Evolutionary conservation across 2,797 vertebrate genomes (phyloP).

Genomic region (Pseudomugil gertrudae): DNA sequence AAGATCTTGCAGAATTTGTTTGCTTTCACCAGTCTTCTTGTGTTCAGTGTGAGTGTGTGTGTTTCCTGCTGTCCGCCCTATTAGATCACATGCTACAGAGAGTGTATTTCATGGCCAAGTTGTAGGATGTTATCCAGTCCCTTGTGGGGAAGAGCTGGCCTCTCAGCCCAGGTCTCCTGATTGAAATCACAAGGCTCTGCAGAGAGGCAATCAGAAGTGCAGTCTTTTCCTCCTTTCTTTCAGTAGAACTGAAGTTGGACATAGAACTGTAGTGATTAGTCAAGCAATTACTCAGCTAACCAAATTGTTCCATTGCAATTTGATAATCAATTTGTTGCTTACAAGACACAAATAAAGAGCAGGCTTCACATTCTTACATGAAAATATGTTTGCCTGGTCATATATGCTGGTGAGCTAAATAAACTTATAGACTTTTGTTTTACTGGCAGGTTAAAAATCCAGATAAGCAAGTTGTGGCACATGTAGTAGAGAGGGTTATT

Average conservation of each 20-base stretch:
- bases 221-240: neutral
- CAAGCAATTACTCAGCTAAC: neutral
- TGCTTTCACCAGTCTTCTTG: conserved; percentile 41
- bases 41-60: conserved; percentile 13
- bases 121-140: conserved; percentile 51
- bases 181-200: conserved; percentile 68
- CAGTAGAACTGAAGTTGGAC: conserved; percentile 1
- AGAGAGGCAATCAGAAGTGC: conserved; percentile 42
- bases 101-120: conserved; percentile 55
- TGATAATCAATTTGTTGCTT: neutral
- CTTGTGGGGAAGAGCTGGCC: conserved; percentile 55
- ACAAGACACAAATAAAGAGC: neutral
- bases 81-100: conserved; percentile 59
- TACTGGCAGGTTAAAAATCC: neutral
- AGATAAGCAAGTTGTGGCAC: neutral
- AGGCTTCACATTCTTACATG: neutral
- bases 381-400: neutral
- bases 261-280: neutral
- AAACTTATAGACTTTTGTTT: neutral
- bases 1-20: conserved; percentile 64
- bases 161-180: conserved; percentile 60
- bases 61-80: conserved; percentile 34
- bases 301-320: neutral
- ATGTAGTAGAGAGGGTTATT: too few relatives aligned
- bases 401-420: neutral